Conservation (phyloP, 2,113 vertebrate genomes). For the Ahaetulla prasina region DNA sequence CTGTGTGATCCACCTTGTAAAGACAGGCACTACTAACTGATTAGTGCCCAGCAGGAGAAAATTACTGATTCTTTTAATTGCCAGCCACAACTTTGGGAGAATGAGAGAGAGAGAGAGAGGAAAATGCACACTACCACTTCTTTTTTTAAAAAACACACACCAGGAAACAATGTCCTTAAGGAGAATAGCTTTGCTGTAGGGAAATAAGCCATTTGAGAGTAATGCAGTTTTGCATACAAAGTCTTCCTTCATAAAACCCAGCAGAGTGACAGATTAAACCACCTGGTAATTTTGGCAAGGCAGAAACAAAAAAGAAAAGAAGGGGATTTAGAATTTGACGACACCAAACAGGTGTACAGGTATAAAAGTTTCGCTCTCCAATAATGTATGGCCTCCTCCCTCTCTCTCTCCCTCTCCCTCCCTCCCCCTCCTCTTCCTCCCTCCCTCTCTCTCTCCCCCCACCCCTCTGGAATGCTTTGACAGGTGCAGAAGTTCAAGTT, state of each 20-base stretch:
- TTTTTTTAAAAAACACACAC: neutral
- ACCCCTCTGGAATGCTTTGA: constrained; percentile 73
- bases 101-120: neutral
- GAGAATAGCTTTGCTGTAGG: constrained; percentile 43
- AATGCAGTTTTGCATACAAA: constrained; percentile 64
- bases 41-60: constrained; percentile 59
- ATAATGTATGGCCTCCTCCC: constrained; percentile 45
- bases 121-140: neutral
- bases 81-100: constrained; percentile 26
- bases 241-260: constrained; percentile 70
- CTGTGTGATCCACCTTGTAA: constrained; percentile 74
- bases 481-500: constrained; percentile 94
- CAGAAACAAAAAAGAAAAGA: constrained; percentile 56
- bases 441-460: neutral
- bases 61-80: constrained; percentile 50
- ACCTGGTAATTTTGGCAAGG: constrained; percentile 80
- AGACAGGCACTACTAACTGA: constrained; percentile 54
- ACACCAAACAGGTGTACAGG: constrained; percentile 87
- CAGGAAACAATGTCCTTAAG: constrained; percentile 38
- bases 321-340: constrained; percentile 64
- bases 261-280: constrained; percentile 78
- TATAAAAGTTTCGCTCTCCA: constrained; percentile 76
- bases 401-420: neutral
- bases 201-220: constrained; percentile 62
- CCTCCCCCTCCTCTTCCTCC: neutral